Base-by-base conservation (phyloP, 2,113 vertebrate genomes). In the Pleuronectes platessa region DNA sequence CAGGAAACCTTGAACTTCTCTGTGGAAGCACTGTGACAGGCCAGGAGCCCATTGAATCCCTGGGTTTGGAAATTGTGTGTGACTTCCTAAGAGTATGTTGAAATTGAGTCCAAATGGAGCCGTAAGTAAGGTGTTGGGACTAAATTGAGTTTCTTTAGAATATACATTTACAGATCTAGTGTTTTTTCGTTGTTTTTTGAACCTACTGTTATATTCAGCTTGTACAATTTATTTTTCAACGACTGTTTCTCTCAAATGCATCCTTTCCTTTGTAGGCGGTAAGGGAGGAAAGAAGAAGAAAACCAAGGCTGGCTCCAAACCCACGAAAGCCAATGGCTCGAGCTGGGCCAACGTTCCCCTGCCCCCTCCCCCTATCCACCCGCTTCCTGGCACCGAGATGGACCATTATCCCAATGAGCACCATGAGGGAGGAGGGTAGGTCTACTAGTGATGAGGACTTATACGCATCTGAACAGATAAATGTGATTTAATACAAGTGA, bases 251-350 rank as follows among this genome's bases (percentile, higher is more conserved):
- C 31, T 65, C 60, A 53, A 78, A 76, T 60, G 18, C 64, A 68
- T 60, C 3, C 21, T 62, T 31, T 78, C 47, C 51, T 61, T 86
- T 94, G 68, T 86, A 99, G 98, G 97, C 95, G 97, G 97, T 4
- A 99, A 99, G 94, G 96, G 97, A 92, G 97, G 97, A 23, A 99
- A 99, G 93, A 99, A 99, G 95, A 99, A 99, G 94, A 99, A 99
- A 94, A 97, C 78, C 72, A 99, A 99, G 94, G 96, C 94, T 78
- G 91, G 94, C 53, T 91, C 95, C 58, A 99, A 99, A 88, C 87
- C 95, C 2, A 92, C 93, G 76, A 99, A 99, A 95, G 96, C 94
- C 82, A 98, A 98, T 53, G 96, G 97, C 90, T 97, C 97, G 27
- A 96, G 89, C 79, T 99, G 98, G 98, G 96, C 97, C 86, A 98